phyloP scores from a whole-genome alignment of 1,140 invertebrate genomes.

The Tetraneura akinire region DNA sequence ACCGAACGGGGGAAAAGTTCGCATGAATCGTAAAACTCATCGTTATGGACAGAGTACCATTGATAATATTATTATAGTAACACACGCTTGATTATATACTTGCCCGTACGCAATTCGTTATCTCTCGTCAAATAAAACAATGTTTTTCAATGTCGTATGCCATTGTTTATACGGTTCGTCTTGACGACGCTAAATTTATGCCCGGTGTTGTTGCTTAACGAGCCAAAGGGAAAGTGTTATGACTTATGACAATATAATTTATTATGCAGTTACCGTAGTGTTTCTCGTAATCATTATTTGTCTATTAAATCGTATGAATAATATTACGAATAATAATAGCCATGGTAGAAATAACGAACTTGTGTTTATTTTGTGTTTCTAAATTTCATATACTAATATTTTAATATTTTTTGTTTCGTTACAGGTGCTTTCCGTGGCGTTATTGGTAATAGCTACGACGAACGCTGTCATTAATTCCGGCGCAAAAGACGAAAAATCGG shows the following conservation, averaged over 20 bases:
- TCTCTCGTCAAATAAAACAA: constrained; percentile 29
- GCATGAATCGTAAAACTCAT: constrained; percentile 27
- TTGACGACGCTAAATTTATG: neutral
- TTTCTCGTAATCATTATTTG: no score
- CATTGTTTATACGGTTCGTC: constrained; percentile 2
- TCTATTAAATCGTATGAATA: no score
- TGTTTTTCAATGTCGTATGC: constrained; percentile 36
- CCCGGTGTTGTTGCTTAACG: constrained; percentile 14
- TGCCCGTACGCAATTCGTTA: constrained; percentile 11
- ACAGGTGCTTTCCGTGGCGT: neutral
- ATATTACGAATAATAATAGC: no score
- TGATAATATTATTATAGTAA: constrained; percentile 38
- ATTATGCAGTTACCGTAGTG: no score
- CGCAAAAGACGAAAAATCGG: neutral
- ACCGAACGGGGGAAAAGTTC: constrained; percentile 22
- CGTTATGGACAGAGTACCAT: no score
- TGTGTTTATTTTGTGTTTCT: no score
- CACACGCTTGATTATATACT: constrained; percentile 15
- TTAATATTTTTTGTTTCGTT: neutral
- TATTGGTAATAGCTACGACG: neutral
- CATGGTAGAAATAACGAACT: no score
- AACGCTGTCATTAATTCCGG: constrained; percentile 35
- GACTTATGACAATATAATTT: neutral
- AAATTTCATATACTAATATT: neutral
- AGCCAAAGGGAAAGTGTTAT: constrained; percentile 23